Base-by-base conservation (phyloP, 2,797 vertebrate species). In the Malurus leucopterus region DNA sequence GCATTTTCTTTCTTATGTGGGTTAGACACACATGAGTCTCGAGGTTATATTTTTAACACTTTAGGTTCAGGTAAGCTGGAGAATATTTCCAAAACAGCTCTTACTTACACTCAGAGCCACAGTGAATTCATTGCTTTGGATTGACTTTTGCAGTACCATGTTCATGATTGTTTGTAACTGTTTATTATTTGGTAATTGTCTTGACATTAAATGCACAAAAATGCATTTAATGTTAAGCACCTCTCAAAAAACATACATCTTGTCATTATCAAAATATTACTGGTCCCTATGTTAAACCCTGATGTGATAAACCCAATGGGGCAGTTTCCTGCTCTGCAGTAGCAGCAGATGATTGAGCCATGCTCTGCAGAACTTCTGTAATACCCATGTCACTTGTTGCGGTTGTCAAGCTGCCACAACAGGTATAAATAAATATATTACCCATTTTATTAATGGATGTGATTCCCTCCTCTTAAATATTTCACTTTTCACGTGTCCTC, bases 1-100 rank as follows among this genome's bases (percentile, higher is more conserved):
- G 71, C 85, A 18, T 85, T 92, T 94, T 89, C 68, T 93, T 83
- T 86, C 74, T 86, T 76, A 17, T 86, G 71, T 64, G 83, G 36
- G 61, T 88, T 93, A 92, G 73, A 61, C 53, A 27, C 71, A 79
- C 23, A 36, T 89, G 86, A 86, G 80, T 79, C 61, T 81, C 54
- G 71, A 91, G 61, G 59, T 86, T 76, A 29, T 77, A 49, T 67
- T 95, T 92, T 94, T 94, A 95, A 86, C 87, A 49, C 88, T 95
- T 92, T 55, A 82, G 46, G 20, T 89, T 91, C 87, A 67, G 64
- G 27, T 90, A 40, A 59, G 62, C 32, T 53, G 10, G 32, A 46
- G 29, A 17, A 16, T 46, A 29, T 67, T 84, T 59, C 70, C 62
- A 59, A 40, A 67, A 3, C 36, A 75, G 36, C 50, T 83, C 16